These are phyloP conservation scores for Acrobasis repandana DNA, from an alignment of 2,888 invertebrate genomes.

Conservation along the genomic window DNA sequence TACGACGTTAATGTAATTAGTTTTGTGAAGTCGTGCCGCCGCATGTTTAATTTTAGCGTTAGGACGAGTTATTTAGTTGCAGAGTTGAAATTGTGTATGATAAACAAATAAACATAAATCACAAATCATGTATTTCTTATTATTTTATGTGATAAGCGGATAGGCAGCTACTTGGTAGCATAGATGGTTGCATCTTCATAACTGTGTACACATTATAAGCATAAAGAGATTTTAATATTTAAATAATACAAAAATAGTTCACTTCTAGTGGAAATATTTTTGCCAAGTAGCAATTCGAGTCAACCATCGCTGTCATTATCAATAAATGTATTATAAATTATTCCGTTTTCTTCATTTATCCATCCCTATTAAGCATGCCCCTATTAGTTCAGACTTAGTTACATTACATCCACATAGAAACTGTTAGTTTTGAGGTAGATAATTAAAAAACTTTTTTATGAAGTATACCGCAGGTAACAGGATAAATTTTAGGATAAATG, in stretches of 20 bases:
- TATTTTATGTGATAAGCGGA: slow-evolving; percentile 67
- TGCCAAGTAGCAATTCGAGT: slow-evolving; percentile 82
- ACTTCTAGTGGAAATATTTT: slow-evolving; percentile 81
- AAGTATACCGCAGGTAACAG: neutral
- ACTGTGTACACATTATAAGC: slow-evolving; percentile 69
- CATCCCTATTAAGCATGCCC: slow-evolving; percentile 35
- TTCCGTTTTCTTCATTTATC: slow-evolving; percentile 43
- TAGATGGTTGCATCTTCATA: slow-evolving; percentile 71
- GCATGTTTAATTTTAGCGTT: slow-evolving; percentile 63
- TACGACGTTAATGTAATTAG: slow-evolving; percentile 59
- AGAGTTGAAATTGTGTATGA: slow-evolving; percentile 60
- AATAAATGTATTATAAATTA: slow-evolving; percentile 81
- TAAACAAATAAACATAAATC: slow-evolving; percentile 53
- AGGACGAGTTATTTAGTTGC: slow-evolving; percentile 59
- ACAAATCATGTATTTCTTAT: slow-evolving; percentile 71
- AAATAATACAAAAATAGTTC: slow-evolving; percentile 76
- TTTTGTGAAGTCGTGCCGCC: slow-evolving; percentile 55
- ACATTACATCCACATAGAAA: neutral
- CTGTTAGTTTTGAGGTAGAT: neutral
- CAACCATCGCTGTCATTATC: slow-evolving; percentile 82
- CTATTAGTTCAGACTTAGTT: neutral
- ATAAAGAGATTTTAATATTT: slow-evolving; percentile 80
- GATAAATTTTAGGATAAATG: too few relatives aligned
- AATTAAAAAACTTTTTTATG: too few relatives aligned
- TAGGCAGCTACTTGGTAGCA: slow-evolving; percentile 76